Evolutionary conservation across 1,140 invertebrate genomes (phyloP), one percentile per base, ranked within the genome.

Genomic region (Pogonognathellus flavescens): DNA sequence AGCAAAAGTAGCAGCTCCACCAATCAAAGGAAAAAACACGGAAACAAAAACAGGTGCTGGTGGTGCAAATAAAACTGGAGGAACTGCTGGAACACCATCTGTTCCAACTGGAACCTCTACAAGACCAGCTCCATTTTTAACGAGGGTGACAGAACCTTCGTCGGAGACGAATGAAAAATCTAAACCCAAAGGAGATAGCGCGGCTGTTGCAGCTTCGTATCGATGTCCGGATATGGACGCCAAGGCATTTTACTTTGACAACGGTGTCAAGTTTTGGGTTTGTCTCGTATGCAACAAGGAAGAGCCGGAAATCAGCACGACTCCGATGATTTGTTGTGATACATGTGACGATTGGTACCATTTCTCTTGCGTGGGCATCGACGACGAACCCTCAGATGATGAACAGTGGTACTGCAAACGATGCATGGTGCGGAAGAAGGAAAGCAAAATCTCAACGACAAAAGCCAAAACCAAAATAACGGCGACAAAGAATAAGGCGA

Each of bases 271-370:
- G 50, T 70, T 86, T 14, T 86, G 85, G 85, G 59, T 86, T 1
- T 86, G 85, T 72, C 53, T 86, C 8, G 82, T 86, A 9, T 86
- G 85, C 70, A 80, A 83, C 20, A 66, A 83, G 25, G 20, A 50
- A 13, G 85, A 86, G 70, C 62, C 82, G 0, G 82, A 86, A 41
- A 57, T 76, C n/a, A 83, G 81, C 52, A 76, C 60, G 22, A 60
- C 49, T 66, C 50, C 62, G 50, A 86, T 86, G 85, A 86, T 86
- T 84, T 83, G 81, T 84, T 86, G 85, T 80, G 85, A 86, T n/a
- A 25, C 31, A 14, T 86, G 85, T 50, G 85, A 86, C n/a, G 85
- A 86, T 55, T 86, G 85, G 81, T 86, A 86, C 41, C 85, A 86
- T 80, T 83, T 66, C 18, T 20, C 25, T 10, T 86, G 85, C 22